phyloP scores from a whole-genome alignment of 2,888 invertebrate species.

The Lithosia quadra region DNA sequence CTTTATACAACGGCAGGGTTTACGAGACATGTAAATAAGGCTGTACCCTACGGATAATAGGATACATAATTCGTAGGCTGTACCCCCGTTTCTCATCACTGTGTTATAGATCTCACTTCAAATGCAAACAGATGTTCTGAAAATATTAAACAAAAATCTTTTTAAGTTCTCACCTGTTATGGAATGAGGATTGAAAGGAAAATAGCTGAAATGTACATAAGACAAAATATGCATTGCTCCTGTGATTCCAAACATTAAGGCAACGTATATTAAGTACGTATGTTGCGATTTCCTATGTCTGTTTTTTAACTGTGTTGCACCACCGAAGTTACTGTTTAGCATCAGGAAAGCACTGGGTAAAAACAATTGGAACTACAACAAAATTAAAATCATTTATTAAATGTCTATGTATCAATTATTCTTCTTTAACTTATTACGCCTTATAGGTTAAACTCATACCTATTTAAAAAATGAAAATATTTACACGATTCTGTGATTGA shows the following conservation, averaged over 20 bases:
- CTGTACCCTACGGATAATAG: too few relatives aligned
- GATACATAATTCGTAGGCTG: too few relatives aligned
- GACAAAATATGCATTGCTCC: slow-evolving; percentile 6
- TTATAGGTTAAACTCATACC: not conserved
- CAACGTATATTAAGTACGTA: slow-evolving; percentile 17
- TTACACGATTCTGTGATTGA: too few relatives aligned
- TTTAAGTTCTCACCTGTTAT: not conserved
- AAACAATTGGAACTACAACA: slow-evolving; percentile 29
- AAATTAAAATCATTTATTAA: not conserved
- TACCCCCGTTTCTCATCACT: too few relatives aligned
- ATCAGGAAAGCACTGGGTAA: slow-evolving; percentile 39
- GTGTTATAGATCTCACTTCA: too few relatives aligned
- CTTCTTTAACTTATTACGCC: too few relatives aligned
- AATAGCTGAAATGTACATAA: not conserved
- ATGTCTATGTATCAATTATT: too few relatives aligned
- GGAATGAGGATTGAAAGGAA: not conserved
- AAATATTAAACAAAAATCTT: not conserved
- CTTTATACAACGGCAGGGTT: too few relatives aligned
- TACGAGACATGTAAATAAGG: too few relatives aligned
- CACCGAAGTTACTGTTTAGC: slow-evolving; percentile 41
- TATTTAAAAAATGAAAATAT: too few relatives aligned
- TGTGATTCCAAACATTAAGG: not conserved
- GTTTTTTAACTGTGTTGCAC: slow-evolving; percentile 24
- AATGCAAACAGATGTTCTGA: not conserved
- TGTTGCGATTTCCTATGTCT: slow-evolving; percentile 7